phyloP scores from a whole-genome alignment of 2,113 vertebrate species.

The Chloroceryle aenea region DNA sequence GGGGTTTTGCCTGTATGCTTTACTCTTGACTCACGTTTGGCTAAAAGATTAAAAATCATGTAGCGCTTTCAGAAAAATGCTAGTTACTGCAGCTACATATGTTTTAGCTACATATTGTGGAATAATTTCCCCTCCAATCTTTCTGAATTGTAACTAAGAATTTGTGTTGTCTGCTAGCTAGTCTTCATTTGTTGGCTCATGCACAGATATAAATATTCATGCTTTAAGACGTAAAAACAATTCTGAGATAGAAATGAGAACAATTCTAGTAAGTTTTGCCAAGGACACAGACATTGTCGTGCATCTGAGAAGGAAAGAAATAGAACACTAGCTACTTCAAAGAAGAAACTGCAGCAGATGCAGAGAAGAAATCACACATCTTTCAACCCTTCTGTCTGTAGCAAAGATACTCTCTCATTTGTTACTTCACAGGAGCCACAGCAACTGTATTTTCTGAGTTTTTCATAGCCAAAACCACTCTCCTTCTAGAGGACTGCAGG shows the following conservation, averaged over 20 bases:
- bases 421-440: not conserved
- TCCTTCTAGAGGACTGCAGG: not conserved
- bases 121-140: not conserved
- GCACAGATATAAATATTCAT: not conserved
- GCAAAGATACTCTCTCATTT: not conserved
- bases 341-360: not conserved
- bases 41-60: not conserved
- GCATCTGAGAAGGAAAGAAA: not conserved
- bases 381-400: not conserved
- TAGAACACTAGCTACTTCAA: not conserved
- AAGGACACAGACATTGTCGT: not conserved
- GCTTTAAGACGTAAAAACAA: not conserved
- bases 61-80: not conserved
- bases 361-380: not conserved
- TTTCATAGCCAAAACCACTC: not conserved
- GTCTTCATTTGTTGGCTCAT: not conserved
- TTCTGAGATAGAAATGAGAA: not conserved
- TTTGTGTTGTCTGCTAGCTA: not conserved
- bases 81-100: not conserved
- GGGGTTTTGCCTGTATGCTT: not conserved
- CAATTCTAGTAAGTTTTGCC: not conserved
- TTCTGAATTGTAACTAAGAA: not conserved
- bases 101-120: not conserved
- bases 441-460: not conserved
- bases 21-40: not conserved